Conservation (phyloP, 2,113 vertebrate species). For the Lepidothrix coronata region DNA sequence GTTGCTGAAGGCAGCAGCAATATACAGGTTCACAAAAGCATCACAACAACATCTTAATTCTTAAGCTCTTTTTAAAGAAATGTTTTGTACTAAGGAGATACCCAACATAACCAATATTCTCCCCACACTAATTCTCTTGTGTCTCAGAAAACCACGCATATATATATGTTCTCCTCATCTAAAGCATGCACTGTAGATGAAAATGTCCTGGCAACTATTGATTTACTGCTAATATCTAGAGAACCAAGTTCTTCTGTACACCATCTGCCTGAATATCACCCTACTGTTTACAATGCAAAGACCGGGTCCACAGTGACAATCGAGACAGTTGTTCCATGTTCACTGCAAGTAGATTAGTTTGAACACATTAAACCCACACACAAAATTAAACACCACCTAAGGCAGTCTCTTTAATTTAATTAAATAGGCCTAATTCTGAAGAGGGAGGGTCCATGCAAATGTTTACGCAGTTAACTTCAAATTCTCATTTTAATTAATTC, state of each 20-base stretch:
- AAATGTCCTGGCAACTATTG: not conserved
- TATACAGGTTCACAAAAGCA: not conserved
- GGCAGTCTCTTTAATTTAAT: not conserved
- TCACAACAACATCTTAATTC: not conserved
- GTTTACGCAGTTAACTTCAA: conserved; percentile 4
- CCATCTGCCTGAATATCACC: not conserved
- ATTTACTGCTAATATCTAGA: not conserved
- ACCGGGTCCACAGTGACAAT: not conserved
- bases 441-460: not conserved
- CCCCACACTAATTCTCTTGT: not conserved
- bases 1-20: not conserved
- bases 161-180: not conserved
- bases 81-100: not conserved
- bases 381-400: not conserved
- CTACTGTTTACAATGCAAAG: not conserved
- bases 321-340: not conserved
- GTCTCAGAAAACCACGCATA: not conserved
- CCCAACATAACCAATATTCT: not conserved
- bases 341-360: not conserved
- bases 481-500: not conserved
- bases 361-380: not conserved
- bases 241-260: not conserved
- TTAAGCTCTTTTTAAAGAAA: not conserved
- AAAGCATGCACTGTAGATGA: not conserved
- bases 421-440: not conserved